A percentile compares a stretch with the other conserved stretches of the same genome.
These are phyloP conservation scores for Tauraco erythrolophus DNA, from an alignment of 2,113 vertebrate genomes.

Conservation along the genomic window DNA sequence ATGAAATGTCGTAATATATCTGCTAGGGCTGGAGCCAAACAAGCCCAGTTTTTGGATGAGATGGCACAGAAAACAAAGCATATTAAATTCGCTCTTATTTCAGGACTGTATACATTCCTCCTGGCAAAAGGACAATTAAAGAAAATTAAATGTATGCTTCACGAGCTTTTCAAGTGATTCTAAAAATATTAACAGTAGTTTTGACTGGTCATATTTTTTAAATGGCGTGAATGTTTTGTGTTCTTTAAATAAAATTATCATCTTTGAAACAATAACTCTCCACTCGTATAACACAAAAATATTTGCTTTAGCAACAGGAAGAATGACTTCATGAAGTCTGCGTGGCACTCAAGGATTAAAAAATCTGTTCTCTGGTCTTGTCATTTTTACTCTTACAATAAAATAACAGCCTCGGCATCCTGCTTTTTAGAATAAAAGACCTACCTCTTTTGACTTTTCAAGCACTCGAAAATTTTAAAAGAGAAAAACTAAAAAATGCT, in stretches of 20 bases:
- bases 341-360: background rate
- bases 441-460: conserved; percentile 67
- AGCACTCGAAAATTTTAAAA: conserved; percentile 75
- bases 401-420: conserved; percentile 70
- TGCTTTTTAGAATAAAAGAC: conserved; percentile 66
- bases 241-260: background rate
- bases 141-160: background rate
- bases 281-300: background rate
- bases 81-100: background rate
- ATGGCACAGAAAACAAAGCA: background rate
- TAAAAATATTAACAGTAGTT: background rate
- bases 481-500: conserved; percentile 77
- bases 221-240: background rate
- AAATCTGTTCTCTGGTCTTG: conserved; percentile 39
- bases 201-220: background rate
- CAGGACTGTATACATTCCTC: background rate
- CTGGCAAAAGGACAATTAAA: background rate
- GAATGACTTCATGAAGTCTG: conserved; percentile 34
- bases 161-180: background rate
- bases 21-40: background rate
- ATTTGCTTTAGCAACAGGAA: conserved; percentile 17
- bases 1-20: background rate
- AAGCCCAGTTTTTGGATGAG: background rate
- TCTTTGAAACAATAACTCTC: conserved; percentile 30
- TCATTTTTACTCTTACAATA: conserved; percentile 61